Conservation (phyloP, 2,888 invertebrate species). For the Taenaris catops region DNA sequence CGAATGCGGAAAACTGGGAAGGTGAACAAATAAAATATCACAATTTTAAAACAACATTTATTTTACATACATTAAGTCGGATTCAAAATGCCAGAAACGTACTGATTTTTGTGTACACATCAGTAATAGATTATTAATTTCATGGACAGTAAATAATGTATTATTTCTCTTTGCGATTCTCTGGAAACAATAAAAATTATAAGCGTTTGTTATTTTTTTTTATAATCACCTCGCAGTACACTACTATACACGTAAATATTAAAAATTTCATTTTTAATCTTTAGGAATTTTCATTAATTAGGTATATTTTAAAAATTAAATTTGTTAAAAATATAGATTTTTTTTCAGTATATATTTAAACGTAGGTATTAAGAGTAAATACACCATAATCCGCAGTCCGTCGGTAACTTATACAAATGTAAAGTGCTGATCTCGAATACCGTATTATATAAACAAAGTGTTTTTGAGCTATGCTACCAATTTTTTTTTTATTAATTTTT, state of each 20-base stretch:
- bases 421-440: conserved; percentile 38
- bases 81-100: conserved; percentile 79
- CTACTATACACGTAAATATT: conserved; percentile 73
- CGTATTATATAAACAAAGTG: conserved; percentile 37
- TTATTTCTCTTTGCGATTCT: conserved; percentile 53
- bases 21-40: conserved; percentile 52
- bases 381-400: conserved; percentile 49
- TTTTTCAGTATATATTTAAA: conserved; percentile 58
- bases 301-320: conserved; percentile 67
- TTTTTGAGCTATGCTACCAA: conserved; percentile 49
- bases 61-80: conserved; percentile 80
- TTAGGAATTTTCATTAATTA: conserved; percentile 74
- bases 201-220: conserved; percentile 57
- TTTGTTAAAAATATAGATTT: conserved; percentile 76
- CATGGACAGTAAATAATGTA: conserved; percentile 72
- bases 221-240: conserved; percentile 60
- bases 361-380: conserved; percentile 59
- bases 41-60: conserved; percentile 79
- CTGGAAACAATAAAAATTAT: conserved; percentile 54
- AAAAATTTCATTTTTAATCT: conserved; percentile 69
- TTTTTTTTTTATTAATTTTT: conserved; percentile 9
- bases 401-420: conserved; percentile 30
- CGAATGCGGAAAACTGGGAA: too few species aligned
- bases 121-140: conserved; percentile 70
- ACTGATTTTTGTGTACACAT: conserved; percentile 77